phyloP scores from a whole-genome alignment of 2,888 invertebrate genomes.

The Nephrotoma appendiculata region DNA sequence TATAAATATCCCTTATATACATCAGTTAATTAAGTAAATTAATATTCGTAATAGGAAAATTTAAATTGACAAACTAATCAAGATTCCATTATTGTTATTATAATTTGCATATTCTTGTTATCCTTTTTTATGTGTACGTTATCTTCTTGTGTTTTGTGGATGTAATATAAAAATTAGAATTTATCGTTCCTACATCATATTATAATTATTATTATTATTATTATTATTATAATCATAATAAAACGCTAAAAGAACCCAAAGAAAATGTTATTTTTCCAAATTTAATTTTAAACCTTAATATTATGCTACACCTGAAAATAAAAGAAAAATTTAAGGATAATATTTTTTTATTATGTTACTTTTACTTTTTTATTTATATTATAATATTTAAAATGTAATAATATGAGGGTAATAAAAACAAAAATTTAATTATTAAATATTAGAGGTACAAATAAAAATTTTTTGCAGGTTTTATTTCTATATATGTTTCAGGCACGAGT shows the following conservation, averaged over 20 bases:
- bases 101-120: background rate
- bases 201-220: background rate
- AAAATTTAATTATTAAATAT: background rate
- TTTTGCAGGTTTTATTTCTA: background rate
- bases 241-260: background rate
- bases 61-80: background rate
- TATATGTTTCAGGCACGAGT: slow-evolving; percentile 13
- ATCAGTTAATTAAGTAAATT: background rate
- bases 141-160: background rate
- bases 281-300: background rate
- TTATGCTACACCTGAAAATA: background rate
- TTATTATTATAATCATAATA: background rate
- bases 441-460: background rate
- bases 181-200: background rate
- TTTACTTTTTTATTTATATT: slow-evolving; percentile 31
- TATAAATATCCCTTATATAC: background rate
- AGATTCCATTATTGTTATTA: background rate
- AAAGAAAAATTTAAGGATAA: background rate
- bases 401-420: background rate
- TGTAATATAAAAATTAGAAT: background rate
- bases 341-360: slow-evolving; percentile 23
- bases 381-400: slow-evolving; percentile 24
- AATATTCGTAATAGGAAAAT: background rate
- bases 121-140: background rate
- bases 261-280: background rate